phyloP scores from a whole-genome alignment of 2,888 invertebrate species.

The Spodoptera picta region DNA sequence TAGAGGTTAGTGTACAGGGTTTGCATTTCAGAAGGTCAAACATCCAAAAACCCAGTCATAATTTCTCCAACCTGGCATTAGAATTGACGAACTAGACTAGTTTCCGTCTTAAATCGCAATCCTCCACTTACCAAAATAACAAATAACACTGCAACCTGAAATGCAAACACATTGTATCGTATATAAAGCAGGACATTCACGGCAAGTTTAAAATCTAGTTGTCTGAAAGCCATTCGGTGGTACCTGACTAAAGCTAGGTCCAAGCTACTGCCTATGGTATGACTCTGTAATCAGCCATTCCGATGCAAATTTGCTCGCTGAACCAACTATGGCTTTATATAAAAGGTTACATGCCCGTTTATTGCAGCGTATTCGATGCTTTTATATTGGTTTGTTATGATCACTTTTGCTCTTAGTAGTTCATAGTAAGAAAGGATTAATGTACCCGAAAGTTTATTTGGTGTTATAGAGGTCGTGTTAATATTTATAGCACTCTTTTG shows the following conservation, averaged over 20 bases:
- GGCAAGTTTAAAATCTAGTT: slow-evolving; percentile 67
- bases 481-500: too few relatives aligned
- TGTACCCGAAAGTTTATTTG: not conserved
- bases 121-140: slow-evolving; percentile 6
- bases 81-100: too few relatives aligned
- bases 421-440: not conserved
- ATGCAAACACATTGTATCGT: slow-evolving; percentile 50
- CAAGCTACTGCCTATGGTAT: slow-evolving; percentile 77
- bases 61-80: too few relatives aligned
- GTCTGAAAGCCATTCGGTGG: slow-evolving; percentile 56
- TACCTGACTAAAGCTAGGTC: slow-evolving; percentile 70
- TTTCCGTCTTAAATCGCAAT: not conserved
- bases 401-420: too few relatives aligned
- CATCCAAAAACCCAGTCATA: too few relatives aligned
- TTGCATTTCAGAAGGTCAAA: too few relatives aligned
- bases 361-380: slow-evolving; percentile 51
- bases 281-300: slow-evolving; percentile 86
- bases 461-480: too few relatives aligned
- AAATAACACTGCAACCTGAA: slow-evolving; percentile 11
- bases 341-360: slow-evolving; percentile 64
- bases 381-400: too few relatives aligned
- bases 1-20: too few relatives aligned
- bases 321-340: slow-evolving; percentile 86
- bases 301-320: slow-evolving; percentile 85
- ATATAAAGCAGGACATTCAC: slow-evolving; percentile 56